Evolutionary conservation across 2,888 invertebrate genomes (phyloP).

Genomic region (Galerucella pusilla): DNA sequence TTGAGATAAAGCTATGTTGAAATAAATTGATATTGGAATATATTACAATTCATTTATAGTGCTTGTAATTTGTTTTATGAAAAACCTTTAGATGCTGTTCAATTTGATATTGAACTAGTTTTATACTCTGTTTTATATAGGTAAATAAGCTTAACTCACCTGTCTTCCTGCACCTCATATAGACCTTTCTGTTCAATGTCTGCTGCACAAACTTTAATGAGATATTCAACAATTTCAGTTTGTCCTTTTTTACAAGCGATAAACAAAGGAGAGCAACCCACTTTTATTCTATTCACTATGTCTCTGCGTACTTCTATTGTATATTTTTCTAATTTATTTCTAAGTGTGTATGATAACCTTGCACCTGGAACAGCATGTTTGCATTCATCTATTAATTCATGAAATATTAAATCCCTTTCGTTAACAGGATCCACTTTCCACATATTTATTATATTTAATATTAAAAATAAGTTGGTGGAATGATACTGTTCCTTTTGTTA

Average conservation of each 20-base stretch:
- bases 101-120: neutral
- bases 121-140: neutral
- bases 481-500: conserved; percentile 20
- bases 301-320: conserved; percentile 72
- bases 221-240: conserved; percentile 85
- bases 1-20: neutral
- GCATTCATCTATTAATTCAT: conserved; percentile 75
- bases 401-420: conserved; percentile 68
- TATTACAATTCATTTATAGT: neutral
- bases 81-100: neutral
- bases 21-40: neutral
- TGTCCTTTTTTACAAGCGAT: conserved; percentile 83
- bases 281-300: conserved; percentile 76
- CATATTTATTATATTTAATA: conserved; percentile 49
- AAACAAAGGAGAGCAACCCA: conserved; percentile 86
- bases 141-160: conserved; percentile 57
- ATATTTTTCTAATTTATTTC: conserved; percentile 70
- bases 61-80: neutral
- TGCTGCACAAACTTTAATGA: conserved; percentile 83
- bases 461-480: conserved; percentile 1
- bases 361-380: conserved; percentile 77
- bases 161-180: conserved; percentile 87
- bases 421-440: conserved; percentile 59
- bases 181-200: conserved; percentile 87
- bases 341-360: conserved; percentile 69